A percentile compares a stretch with the other conserved stretches of the same genome.
phyloP scores from a whole-genome alignment of 2,797 vertebrate genomes.

The Pelochelys cantorii region DNA sequence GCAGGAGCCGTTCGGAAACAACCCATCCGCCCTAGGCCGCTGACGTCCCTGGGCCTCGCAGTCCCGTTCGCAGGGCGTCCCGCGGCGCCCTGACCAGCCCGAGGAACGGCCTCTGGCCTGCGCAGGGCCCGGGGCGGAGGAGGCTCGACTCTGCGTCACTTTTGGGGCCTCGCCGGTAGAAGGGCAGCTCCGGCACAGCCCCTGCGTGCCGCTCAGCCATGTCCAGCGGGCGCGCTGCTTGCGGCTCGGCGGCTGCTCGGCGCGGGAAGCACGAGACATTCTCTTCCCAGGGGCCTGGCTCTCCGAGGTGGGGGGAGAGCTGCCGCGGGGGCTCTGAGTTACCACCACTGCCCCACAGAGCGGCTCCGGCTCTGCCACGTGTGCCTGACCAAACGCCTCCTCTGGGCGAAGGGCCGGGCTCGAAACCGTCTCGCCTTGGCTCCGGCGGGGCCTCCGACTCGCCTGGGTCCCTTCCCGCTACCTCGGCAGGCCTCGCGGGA shows the following conservation, averaged over 20 bases:
- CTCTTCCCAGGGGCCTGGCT: not conserved
- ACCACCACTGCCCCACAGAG: fast-evolving
- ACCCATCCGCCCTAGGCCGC: fast-evolving
- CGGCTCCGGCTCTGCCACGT: not conserved
- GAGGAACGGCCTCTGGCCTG: not conserved
- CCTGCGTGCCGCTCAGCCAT: fast-evolving
- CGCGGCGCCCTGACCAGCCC: not conserved
- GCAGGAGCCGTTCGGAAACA: not conserved
- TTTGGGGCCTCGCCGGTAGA: not conserved
- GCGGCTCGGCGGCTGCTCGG: not conserved
- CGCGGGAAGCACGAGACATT: fast-evolving
- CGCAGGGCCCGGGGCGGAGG: fast-evolving
- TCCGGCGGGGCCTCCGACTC: not conserved
- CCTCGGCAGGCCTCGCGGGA: not conserved
- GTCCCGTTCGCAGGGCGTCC: not conserved
- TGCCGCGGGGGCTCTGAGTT: not conserved
- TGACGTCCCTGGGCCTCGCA: not conserved
- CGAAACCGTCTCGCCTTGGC: not conserved
- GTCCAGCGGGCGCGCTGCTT: not conserved
- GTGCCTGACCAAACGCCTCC: not conserved
- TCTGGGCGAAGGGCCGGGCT: not conserved
- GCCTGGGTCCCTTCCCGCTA: not conserved
- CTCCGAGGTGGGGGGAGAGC: not conserved
- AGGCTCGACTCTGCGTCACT: fast-evolving
- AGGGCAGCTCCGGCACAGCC: not conserved